Evolutionary conservation across 2,888 invertebrate genomes (phyloP).

Genomic region (Chloroclystis v-ata): DNA sequence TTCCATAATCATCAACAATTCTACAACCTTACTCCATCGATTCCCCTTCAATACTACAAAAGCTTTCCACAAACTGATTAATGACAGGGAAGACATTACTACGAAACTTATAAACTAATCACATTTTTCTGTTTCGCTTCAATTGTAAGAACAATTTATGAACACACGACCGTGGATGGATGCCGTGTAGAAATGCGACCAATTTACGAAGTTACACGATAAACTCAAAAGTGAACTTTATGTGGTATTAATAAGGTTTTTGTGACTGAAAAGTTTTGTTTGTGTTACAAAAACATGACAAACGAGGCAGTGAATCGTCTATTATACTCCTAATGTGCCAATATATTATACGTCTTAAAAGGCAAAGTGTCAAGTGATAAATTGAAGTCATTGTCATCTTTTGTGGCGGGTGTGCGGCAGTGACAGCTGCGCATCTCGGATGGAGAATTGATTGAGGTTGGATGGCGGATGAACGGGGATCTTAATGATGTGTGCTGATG

Average conservation of each 20-base stretch:
- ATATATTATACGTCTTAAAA: constrained; percentile 69
- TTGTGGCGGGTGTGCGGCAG: constrained; percentile 40
- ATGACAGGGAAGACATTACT: constrained; percentile 32
- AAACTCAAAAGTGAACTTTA: constrained; percentile 25
- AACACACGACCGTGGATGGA: constrained; percentile 43
- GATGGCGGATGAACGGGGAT: constrained; percentile 18
- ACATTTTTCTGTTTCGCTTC: constrained; percentile 38
- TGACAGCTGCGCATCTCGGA: constrained; percentile 43
- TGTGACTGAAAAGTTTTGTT: constrained; percentile 16
- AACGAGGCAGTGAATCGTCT: constrained; percentile 63
- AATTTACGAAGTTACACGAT: not conserved
- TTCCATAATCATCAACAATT: too few species aligned
- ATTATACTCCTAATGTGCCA: constrained; percentile 70
- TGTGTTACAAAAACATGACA: constrained; percentile 58
- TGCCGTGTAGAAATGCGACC: constrained; percentile 30
- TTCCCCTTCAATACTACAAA: not conserved
- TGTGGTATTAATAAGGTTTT: not conserved
- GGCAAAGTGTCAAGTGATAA: constrained; percentile 61
- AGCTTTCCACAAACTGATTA: constrained; percentile 20
- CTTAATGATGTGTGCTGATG: constrained; percentile 2
- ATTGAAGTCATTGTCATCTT: constrained; percentile 54
- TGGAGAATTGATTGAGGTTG: constrained; percentile 33
- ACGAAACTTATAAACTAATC: constrained; percentile 41
- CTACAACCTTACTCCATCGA: not conserved
- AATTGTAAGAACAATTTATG: constrained; percentile 51